Evolutionary conservation across 1,140 invertebrate species (phyloP).

Genomic region (Euborellia annulipes): DNA sequence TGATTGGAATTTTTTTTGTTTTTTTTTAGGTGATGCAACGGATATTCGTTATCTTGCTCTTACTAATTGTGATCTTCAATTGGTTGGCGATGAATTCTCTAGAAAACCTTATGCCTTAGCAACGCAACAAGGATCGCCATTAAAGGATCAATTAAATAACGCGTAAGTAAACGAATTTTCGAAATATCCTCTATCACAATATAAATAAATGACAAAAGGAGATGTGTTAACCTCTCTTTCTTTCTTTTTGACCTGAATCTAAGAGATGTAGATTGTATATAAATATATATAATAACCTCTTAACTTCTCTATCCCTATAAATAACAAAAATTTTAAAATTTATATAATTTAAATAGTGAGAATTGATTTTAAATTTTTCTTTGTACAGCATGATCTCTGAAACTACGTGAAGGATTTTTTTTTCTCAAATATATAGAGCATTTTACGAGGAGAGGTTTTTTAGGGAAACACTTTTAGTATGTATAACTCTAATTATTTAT

Average conservation of each 20-base stretch:
- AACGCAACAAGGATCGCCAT: constrained; percentile 85
- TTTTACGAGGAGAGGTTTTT: neutral
- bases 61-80: constrained; percentile 80
- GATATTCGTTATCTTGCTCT: constrained; percentile 73
- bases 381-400: neutral
- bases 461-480: constrained; percentile 4
- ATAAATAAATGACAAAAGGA: too few relatives aligned
- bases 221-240: too few relatives aligned
- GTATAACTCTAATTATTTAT: constrained; percentile 4
- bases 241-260: too few relatives aligned
- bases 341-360: too few relatives aligned
- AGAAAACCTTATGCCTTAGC: constrained; percentile 92
- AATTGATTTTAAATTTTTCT: too few relatives aligned
- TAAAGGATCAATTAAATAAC: constrained; percentile 83
- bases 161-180: too few relatives aligned
- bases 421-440: constrained; percentile 2
- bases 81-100: constrained; percentile 90
- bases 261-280: too few relatives aligned
- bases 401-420: too few relatives aligned
- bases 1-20: neutral
- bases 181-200: too few relatives aligned
- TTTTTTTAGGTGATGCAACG: constrained; percentile 63
- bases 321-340: too few relatives aligned
- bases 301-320: too few relatives aligned
- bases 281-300: too few relatives aligned